These are phyloP conservation scores for Ficedula albicollis DNA, from an alignment of 2,797 vertebrate species.

Conservation along the genomic window DNA sequence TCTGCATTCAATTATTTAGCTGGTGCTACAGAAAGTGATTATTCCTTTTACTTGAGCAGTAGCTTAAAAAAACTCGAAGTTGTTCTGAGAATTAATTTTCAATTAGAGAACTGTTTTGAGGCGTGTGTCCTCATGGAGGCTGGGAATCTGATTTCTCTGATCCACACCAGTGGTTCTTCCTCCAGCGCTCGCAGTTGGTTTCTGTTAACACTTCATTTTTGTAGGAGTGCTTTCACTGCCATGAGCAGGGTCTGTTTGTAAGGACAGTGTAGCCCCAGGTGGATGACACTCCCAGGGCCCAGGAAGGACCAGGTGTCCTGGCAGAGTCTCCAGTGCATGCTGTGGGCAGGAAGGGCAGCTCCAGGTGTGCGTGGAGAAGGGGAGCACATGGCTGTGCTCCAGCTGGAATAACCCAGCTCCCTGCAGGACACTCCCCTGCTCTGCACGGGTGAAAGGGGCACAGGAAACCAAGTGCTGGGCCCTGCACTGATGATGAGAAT, in stretches of 20 bases:
- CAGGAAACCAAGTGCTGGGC: neutral
- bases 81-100: neutral
- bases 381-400: neutral
- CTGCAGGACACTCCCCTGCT: neutral
- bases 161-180: neutral
- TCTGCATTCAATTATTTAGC: neutral
- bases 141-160: neutral
- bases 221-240: neutral
- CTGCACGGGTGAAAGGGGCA: fast-evolving
- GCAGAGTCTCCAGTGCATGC: neutral
- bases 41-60: neutral
- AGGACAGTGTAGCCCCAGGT: fast-evolving
- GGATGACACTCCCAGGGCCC: neutral
- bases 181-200: neutral
- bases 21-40: neutral
- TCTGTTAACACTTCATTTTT: neutral
- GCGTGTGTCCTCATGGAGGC: neutral
- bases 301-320: neutral
- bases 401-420: neutral
- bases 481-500: neutral
- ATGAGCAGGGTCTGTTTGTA: neutral
- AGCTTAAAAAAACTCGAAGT: neutral
- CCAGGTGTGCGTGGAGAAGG: neutral
- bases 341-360: neutral
- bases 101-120: neutral